phyloP scores from a whole-genome alignment of 2,888 invertebrate genomes.

The Tenthredo livida region DNA sequence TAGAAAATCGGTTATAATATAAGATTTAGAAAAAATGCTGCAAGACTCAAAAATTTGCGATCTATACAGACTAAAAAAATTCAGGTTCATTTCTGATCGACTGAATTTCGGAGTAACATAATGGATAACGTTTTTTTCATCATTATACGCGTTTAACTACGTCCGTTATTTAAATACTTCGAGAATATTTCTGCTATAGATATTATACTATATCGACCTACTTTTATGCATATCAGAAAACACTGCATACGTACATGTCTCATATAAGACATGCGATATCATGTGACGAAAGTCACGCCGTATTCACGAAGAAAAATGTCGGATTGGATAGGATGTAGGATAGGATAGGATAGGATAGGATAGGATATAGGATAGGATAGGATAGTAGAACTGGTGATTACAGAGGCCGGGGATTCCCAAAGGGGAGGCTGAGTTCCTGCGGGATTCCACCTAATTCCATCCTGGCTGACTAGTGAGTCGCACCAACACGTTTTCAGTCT shows the following conservation, averaged over 20 bases:
- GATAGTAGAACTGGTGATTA: constrained; percentile 76
- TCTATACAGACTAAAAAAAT: too few species aligned
- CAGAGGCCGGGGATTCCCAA: constrained; percentile 73
- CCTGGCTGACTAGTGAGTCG: constrained; percentile 74
- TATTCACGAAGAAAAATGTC: background rate
- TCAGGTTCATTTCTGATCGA: background rate
- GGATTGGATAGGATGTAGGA: constrained; percentile 67
- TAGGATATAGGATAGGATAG: constrained; percentile 58
- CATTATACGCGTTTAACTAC: too few species aligned
- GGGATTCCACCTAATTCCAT: constrained; percentile 76
- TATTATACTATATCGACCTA: background rate
- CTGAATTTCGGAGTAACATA: background rate
- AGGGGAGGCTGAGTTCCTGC: constrained; percentile 71
- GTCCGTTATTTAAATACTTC: background rate
- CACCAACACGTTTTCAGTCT: constrained; percentile 64
- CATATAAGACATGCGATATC: background rate
- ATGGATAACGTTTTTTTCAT: too few species aligned
- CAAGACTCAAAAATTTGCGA: too few species aligned
- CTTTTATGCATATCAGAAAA: background rate
- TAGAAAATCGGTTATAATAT: too few species aligned
- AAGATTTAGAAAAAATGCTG: too few species aligned
- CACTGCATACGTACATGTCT: too few species aligned
- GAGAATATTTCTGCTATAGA: background rate
- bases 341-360: constrained; percentile 53
- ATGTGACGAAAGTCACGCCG: constrained; percentile 1